Percentiles rank a stretch among this genome's conserved stretches.
phyloP scores from a whole-genome alignment of 2,797 vertebrate species.

The Hoplostethus atlanticus region DNA sequence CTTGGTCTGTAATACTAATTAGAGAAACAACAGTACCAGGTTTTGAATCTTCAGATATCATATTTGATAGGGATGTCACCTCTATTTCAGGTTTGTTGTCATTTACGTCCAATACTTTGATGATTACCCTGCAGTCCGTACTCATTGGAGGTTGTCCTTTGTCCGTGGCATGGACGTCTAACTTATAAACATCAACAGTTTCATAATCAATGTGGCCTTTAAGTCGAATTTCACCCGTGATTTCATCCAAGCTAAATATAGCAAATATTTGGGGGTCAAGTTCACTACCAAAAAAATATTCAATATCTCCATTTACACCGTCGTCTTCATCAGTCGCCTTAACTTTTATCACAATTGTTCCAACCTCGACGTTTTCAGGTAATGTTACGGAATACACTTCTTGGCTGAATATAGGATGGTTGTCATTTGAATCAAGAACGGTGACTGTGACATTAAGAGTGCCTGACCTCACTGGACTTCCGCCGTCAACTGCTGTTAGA shows the following conservation, averaged over 20 bases:
- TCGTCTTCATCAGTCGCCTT: constrained; percentile 73
- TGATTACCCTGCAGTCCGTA: constrained; percentile 66
- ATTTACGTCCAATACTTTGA: constrained; percentile 73
- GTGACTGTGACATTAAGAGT: constrained; percentile 65
- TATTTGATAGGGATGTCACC: constrained; percentile 63
- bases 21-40: constrained; percentile 72
- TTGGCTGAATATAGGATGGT: constrained; percentile 68
- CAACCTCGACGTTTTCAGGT: constrained; percentile 57
- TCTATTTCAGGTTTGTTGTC: constrained; percentile 77
- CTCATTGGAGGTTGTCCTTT: constrained; percentile 70
- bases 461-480: constrained; percentile 71
- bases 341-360: constrained; percentile 48
- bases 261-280: constrained; percentile 46
- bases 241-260: constrained; percentile 61
- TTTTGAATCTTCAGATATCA: constrained; percentile 60
- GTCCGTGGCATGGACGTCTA: constrained; percentile 70
- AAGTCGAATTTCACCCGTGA: constrained; percentile 66
- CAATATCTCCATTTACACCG: constrained; percentile 62
- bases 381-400: constrained; percentile 66
- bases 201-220: constrained; percentile 73
- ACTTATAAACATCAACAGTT: constrained; percentile 53
- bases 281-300: constrained; percentile 58
- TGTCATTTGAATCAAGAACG: constrained; percentile 79
- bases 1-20: constrained; percentile 69
- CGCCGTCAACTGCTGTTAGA: constrained; percentile 75